Evolutionary conservation across 2,888 invertebrate species (phyloP).

Genomic region (Pseudococcus jackbeardsleyi): DNA sequence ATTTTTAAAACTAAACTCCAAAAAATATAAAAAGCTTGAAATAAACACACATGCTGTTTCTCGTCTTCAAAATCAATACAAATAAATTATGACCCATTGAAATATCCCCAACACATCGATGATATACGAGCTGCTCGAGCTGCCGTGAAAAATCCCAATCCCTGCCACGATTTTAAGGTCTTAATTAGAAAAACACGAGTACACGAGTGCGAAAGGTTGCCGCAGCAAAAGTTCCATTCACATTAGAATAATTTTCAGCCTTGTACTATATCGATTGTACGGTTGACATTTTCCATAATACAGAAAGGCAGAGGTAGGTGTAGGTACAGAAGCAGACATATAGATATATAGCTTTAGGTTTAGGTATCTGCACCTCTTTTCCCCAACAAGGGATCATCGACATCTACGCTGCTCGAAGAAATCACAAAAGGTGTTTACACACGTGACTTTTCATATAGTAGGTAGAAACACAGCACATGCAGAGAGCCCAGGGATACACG

Average conservation of each 20-base stretch:
- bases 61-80: background rate
- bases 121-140: background rate
- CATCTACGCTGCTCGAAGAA: constrained; percentile 9
- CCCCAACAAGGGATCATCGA: constrained; percentile 13
- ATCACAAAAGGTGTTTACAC: constrained; percentile 41
- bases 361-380: background rate
- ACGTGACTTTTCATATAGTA: background rate
- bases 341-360: background rate
- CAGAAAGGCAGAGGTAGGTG: background rate
- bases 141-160: background rate
- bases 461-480: background rate
- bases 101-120: background rate
- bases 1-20: too few species aligned
- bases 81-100: background rate
- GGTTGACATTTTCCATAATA: constrained; percentile 5
- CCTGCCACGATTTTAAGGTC: background rate
- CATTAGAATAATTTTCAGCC: constrained; percentile 41
- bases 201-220: constrained; percentile 20
- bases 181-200: background rate
- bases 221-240: constrained; percentile 10
- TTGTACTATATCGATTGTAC: constrained; percentile 27
- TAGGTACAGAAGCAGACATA: background rate
- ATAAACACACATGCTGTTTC: too few species aligned
- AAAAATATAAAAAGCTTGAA: too few species aligned
- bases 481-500: background rate